These are phyloP conservation scores for Laticauda colubrina DNA, from an alignment of 2,113 vertebrate species.

Conservation along the genomic window DNA sequence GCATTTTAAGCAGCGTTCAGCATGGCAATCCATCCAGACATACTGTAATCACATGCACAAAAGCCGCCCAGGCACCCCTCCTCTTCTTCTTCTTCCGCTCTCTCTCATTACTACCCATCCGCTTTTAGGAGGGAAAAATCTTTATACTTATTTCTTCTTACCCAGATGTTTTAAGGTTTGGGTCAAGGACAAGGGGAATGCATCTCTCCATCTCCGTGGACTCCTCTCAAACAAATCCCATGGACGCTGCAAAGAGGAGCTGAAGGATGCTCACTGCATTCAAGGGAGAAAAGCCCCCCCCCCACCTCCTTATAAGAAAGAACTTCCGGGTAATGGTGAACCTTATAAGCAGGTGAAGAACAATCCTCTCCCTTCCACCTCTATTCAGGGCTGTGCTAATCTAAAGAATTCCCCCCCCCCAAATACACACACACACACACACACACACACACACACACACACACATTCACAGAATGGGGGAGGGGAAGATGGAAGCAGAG, in stretches of 20 bases:
- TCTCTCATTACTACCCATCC: neutral
- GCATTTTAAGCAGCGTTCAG: slow-evolving; percentile 15
- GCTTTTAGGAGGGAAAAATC: neutral
- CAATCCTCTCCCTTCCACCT: slow-evolving; percentile 13
- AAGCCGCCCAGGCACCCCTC: slow-evolving; percentile 36
- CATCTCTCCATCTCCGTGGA: slow-evolving; percentile 58
- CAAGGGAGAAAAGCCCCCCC: slow-evolving; percentile 4
- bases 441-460: too few species aligned
- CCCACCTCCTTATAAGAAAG: slow-evolving; percentile 27
- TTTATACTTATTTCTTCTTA: slow-evolving; percentile 8
- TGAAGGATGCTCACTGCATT: slow-evolving; percentile 41
- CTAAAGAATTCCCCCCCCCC: neutral
- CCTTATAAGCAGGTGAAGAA: slow-evolving; percentile 30
- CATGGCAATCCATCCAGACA: slow-evolving; percentile 43
- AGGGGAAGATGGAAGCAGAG: neutral
- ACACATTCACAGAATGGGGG: neutral
- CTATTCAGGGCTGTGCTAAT: slow-evolving; percentile 23
- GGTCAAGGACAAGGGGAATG: slow-evolving; percentile 34
- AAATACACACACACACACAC: too few species aligned
- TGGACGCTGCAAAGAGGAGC: slow-evolving; percentile 21
- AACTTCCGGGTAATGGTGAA: slow-evolving; percentile 36
- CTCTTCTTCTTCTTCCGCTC: slow-evolving; percentile 25
- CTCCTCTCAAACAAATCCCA: slow-evolving; percentile 33
- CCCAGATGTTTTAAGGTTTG: slow-evolving; percentile 25
- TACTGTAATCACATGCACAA: slow-evolving; percentile 25